These are phyloP conservation scores for Zeus faber DNA, from an alignment of 2,113 vertebrate genomes.

Conservation along the genomic window DNA sequence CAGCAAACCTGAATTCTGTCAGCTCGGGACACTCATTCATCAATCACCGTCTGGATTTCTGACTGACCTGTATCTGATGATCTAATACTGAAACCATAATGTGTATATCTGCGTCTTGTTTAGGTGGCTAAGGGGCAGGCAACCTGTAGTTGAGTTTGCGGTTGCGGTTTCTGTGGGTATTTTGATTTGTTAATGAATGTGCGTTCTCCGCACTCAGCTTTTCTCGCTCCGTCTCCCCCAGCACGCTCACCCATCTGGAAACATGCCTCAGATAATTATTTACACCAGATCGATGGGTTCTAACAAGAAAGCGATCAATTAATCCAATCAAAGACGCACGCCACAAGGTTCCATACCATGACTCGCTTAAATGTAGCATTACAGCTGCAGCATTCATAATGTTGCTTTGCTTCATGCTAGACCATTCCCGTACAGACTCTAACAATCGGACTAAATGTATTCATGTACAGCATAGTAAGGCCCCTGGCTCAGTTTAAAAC, in stretches of 20 bases:
- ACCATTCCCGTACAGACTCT: not conserved
- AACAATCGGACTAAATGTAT: no score
- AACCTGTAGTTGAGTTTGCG: no score
- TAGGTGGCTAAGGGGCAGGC: no score
- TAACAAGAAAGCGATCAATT: slow-evolving; percentile 19
- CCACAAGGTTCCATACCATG: no score
- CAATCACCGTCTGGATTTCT: no score
- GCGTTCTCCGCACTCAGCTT: no score
- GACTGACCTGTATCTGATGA: no score
- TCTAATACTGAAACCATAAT: no score
- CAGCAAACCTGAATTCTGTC: no score
- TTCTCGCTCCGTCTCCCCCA: not conserved
- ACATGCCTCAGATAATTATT: slow-evolving; percentile 32
- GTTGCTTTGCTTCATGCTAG: not conserved
- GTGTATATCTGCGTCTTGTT: no score
- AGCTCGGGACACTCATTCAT: no score
- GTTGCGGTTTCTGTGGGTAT: not conserved
- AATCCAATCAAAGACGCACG: slow-evolving; percentile 19
- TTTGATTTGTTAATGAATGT: not conserved
- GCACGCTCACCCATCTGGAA: slow-evolving; percentile 22
- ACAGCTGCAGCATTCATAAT: not conserved
- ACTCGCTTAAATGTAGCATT: no score
- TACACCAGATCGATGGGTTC: slow-evolving; percentile 37
- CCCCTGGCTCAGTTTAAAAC: not conserved
- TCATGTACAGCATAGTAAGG: not conserved